Evolutionary conservation across 2,888 invertebrate species (phyloP), one percentile per base, ranked within the genome.

Genomic region (Euzophera pinguis): DNA sequence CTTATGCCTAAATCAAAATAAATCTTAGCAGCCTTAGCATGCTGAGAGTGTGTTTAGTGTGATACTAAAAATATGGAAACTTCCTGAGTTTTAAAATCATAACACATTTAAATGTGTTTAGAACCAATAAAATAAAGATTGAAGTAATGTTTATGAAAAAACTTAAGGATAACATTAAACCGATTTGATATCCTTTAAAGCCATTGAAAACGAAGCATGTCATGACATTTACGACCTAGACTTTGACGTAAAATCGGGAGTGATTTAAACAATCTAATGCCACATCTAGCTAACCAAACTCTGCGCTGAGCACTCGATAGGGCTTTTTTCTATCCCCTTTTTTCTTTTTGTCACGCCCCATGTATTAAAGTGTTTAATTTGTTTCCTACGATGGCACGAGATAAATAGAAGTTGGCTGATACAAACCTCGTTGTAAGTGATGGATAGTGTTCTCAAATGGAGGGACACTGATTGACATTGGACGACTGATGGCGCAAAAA

Each of bases 331-430:
- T 55, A 61, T 68, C 68, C 63, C 67, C 65, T 61, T 56, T 61
- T 64, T 62, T 68, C 60, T 69, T 84, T 86, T 88, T 87, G 86
- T 84, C 83, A 85, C 89, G 87, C 84, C 84, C 81, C 75, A 71
- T 80, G 82, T 81, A 84, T 88, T 88, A 84, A 84, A 87, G 82
- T 86, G 81, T 83, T 90, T 88, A 90, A 90, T 90, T 89, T 87
- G 88, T 88, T 78, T 79, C 80, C 73, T 75, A 67, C 72, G 73
- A 80, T 75, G 75, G 69, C 62, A 59, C 55, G 74, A 84, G 83
- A 84, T 83, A 71, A 77, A 87, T 83, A 70, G 75, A 61, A 51
- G 55, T 45, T 53, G 62, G 63, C 68, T 72, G 76, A 73, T 72
- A 71, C 69, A 61, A 67, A 64, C 61, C 67, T 64, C 63, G 69